phyloP scores from a whole-genome alignment of 2,888 invertebrate species.

The Cabera pusaria region DNA sequence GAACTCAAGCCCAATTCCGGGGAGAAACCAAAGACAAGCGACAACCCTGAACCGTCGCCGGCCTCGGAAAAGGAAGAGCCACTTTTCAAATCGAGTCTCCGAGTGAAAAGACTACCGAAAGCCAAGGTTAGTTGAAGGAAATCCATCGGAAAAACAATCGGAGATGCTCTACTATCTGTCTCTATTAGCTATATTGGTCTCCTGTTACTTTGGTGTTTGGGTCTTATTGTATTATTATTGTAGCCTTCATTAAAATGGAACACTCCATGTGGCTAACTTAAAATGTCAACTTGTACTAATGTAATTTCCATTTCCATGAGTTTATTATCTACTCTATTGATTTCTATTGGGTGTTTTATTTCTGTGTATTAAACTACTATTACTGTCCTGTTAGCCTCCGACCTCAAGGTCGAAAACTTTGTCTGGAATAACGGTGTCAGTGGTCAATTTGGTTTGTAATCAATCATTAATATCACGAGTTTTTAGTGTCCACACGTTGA shows the following conservation, averaged over 20 bases:
- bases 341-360: slow-evolving; percentile 42
- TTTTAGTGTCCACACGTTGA: slow-evolving; percentile 52
- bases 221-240: slow-evolving; percentile 38
- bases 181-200: slow-evolving; percentile 65
- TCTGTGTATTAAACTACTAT: slow-evolving; percentile 59
- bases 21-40: slow-evolving; percentile 53
- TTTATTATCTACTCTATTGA: slow-evolving; percentile 23
- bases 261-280: neutral
- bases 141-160: slow-evolving; percentile 36
- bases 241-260: slow-evolving; percentile 40
- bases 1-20: slow-evolving; percentile 71
- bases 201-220: slow-evolving; percentile 53
- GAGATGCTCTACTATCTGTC: slow-evolving; percentile 46
- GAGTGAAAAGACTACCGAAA: slow-evolving; percentile 61
- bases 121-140: slow-evolving; percentile 70
- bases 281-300: too few species aligned
- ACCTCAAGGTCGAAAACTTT: slow-evolving; percentile 76
- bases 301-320: slow-evolving; percentile 41
- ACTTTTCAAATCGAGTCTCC: slow-evolving; percentile 76
- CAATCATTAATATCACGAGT: slow-evolving; percentile 49
- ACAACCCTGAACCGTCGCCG: slow-evolving; percentile 52
- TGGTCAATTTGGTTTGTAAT: slow-evolving; percentile 82
- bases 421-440: slow-evolving; percentile 80
- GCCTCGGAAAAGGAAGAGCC: slow-evolving; percentile 74
- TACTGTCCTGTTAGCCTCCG: slow-evolving; percentile 74